Base-by-base conservation (phyloP, 2,888 invertebrate species). In the Barypeithes pellucidus region DNA sequence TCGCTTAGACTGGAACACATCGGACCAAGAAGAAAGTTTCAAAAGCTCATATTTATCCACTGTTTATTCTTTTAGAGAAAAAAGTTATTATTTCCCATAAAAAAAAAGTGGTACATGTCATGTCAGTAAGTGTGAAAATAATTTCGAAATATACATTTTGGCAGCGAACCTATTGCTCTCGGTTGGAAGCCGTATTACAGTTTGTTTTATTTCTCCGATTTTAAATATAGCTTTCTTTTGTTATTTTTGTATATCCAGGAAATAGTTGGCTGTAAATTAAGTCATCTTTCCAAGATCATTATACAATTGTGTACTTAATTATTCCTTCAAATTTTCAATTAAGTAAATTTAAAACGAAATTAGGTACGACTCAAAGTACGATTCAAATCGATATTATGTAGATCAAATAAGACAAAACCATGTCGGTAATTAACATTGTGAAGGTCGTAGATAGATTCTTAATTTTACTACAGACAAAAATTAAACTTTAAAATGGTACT, bases 111-210 rank as follows among this genome's bases (percentile, higher is more conserved):
- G 33, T 33, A 7, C 16, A n/a, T 57, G 54, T 57, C 54, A 57
- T 29, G 16, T 9, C 16, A 14, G n/a, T 54, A 54, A 54, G 54
- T 57, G 54, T 57, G 33, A 57, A 57, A 57, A 33, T 18, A 57
- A 57, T 50, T 57, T 57, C 5, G 16, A 57, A 57, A 57, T 57
- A 57, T 36, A 57, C 54, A 57, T 57, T 57, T 57, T 57, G 54
- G 54, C 54, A 57, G 33, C 33, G 16, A 11, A 57, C 33, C 54
- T 57, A 57, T 57, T 33, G 33, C 54, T 57, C 33, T 57, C 54
- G 7, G 54, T 57, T 57, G 54, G 54, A 57, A 16, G 33, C 18
- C 33, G 18, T 18, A n/a, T 18, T 16, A 57, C 33, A 29, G 54
- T 57, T 57, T 57, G 33, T 57, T 57, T 57, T 57, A 57, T 57